Base-by-base conservation (phyloP, 1,140 invertebrate species). In the Conus ventricosus region DNA sequence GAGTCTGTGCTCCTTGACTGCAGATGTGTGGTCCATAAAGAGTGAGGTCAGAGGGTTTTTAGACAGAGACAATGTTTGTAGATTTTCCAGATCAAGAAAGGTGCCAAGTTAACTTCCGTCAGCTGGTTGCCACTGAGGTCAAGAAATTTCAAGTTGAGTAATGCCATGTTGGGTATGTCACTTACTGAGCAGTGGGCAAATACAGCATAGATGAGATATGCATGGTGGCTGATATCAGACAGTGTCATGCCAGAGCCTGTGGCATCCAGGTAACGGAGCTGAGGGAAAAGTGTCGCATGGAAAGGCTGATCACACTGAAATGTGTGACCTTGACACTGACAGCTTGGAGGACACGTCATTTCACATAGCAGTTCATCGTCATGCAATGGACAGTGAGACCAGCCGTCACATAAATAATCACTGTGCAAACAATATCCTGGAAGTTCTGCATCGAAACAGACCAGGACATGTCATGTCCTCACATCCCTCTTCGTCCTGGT, bases 211-310 rank as follows among this genome's bases (percentile, higher is more conserved):
- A 85, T 39, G 1, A 85, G 20, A 39, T 67, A 85, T 4, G 27
- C 5, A 11, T 51, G 5, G 27, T 27, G 11, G 23, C n/a, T 27
- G 39, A 85, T 20, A 25, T 85, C 57, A 0, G 57, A 51, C 25
- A 85, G 10, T 7, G 25, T 71, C 63, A 71, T 71, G n/a, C 7
- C 57, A 2, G 84, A 67, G 0, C 63, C 84, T 25, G 54, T 17
- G 84, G 57, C 84, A 25, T 85, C 84, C 55, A 85, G 84, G 57
- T 85, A 85, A 7, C 84, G 84, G 23, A 85, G 57, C n/a, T 85
- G 54, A n/a, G 63, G 8, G 27, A 60, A 71, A 0, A 5, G 25
- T 7, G 54, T n/a, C 7, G 57, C 57, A 25, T 25, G 7, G 39
- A 71, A 84, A 0, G 83, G 25, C 15, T 60, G 60, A 7, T 8